Conservation (phyloP, 2,797 vertebrate genomes). For the Takifugu ocellatus region DNA sequence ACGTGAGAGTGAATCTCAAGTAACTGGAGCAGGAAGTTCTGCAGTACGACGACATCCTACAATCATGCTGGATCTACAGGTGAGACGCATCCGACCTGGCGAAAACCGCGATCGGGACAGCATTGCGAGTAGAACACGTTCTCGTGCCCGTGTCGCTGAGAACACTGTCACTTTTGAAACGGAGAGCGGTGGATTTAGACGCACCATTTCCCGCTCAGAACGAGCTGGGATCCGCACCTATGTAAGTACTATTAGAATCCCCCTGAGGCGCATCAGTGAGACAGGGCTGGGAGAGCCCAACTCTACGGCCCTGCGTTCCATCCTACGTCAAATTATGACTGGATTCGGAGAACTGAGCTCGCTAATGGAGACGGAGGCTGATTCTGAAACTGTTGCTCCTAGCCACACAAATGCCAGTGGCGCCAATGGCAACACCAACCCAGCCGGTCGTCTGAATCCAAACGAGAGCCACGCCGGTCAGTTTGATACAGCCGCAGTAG, state of each 20-base stretch:
- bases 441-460: constrained; percentile 52
- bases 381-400: constrained; percentile 75
- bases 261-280: constrained; percentile 87
- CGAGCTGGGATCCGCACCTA: constrained; percentile 89
- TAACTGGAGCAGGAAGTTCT: constrained; percentile 67
- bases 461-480: constrained; percentile 52
- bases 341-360: constrained; percentile 93
- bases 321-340: constrained; percentile 93
- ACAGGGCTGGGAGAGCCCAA: constrained; percentile 88
- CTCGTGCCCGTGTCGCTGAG: constrained; percentile 84
- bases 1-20: constrained; percentile 77
- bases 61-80: constrained; percentile 91
- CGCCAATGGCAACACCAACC: constrained; percentile 33
- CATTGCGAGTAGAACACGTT: constrained; percentile 90
- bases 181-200: constrained; percentile 87
- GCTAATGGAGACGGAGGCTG: constrained; percentile 90
- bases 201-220: constrained; percentile 90
- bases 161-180: constrained; percentile 90
- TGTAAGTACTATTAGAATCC: constrained; percentile 91
- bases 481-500: constrained; percentile 33
- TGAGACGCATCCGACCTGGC: constrained; percentile 88
- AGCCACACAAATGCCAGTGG: constrained; percentile 50
- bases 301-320: constrained; percentile 85
- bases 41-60: constrained; percentile 84
- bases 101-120: constrained; percentile 91